Evolutionary conservation across 2,797 vertebrate species (phyloP), one percentile per base, ranked within the genome.

Genomic region (Enoplosus armatus): DNA sequence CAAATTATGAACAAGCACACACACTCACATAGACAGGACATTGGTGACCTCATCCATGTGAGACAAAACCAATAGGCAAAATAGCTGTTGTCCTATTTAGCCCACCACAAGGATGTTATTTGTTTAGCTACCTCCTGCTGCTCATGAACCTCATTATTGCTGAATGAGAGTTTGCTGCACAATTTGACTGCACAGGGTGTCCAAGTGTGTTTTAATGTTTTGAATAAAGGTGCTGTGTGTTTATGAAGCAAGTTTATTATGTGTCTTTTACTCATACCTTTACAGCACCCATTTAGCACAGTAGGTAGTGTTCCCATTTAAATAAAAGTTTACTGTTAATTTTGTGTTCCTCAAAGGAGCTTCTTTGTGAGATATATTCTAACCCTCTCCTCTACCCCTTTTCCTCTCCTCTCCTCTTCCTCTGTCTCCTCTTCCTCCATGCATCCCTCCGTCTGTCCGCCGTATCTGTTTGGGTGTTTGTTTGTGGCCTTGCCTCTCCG

Each of bases 51-150:
- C 82, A 79, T 62, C 80, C 81, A 72, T 75, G 75, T 65, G 70
- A 63, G 87, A 85, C 74, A 83, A 92, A 92, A 86, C 92, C 93
- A 91, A 83, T 79, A 94, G 83, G 91, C 92, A 95, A 94, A 94
- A 77, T 79, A 88, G 41, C 62, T 15, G 48, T 63, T 22, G 27
- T 74, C 65, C 80, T 80, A 24, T 83, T 86, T 75, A 73, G 65
- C 79, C 76, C 66, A 78, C 82, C 80, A 47, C 66, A 47, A 82
- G 91, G 89, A 87, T 80, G 88, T 91, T 77, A 93, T 94, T 94
- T 95, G 93, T 92, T 91, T 93, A 91, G 75, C 68, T 56, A 24
- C 84, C 81, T 84, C 82, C 90, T 84, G 84, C 82, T 85, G 87
- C 79, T 87, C 35, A 56, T 68, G 82, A 87, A 90, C 79, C 55